Evolutionary conservation across 2,797 vertebrate species (phyloP).

Genomic region (Enteromius treurensis): DNA sequence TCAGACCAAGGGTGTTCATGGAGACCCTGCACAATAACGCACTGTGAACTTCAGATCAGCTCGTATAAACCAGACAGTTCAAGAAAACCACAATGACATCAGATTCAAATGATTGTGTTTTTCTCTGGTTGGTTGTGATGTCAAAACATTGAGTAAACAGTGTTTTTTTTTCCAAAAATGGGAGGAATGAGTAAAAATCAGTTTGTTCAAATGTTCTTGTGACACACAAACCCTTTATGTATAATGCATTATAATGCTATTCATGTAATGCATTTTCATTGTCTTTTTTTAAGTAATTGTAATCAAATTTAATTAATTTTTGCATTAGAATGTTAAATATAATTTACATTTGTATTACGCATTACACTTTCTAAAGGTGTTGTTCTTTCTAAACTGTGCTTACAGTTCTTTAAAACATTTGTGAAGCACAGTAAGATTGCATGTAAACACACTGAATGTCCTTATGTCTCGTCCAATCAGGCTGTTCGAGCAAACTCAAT

Average conservation of each 20-base stretch:
- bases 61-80: neutral
- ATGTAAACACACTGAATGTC: neutral
- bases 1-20: neutral
- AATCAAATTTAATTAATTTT: neutral
- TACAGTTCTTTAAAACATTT: neutral
- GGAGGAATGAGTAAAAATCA: neutral
- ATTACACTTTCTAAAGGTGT: neutral
- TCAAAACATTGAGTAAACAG: neutral
- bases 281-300: neutral
- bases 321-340: neutral
- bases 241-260: neutral
- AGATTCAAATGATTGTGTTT: neutral
- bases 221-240: too few relatives aligned
- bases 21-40: neutral
- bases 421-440: neutral
- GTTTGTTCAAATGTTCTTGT: neutral
- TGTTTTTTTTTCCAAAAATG: too few relatives aligned
- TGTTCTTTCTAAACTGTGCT: neutral
- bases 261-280: neutral
- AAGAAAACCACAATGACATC: neutral
- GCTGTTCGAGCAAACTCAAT: neutral
- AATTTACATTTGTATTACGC: neutral
- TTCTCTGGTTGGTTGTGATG: neutral
- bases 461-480: neutral
- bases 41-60: neutral